Base-by-base conservation (phyloP, 2,888 invertebrate species). In the Argyra leucocephala region DNA sequence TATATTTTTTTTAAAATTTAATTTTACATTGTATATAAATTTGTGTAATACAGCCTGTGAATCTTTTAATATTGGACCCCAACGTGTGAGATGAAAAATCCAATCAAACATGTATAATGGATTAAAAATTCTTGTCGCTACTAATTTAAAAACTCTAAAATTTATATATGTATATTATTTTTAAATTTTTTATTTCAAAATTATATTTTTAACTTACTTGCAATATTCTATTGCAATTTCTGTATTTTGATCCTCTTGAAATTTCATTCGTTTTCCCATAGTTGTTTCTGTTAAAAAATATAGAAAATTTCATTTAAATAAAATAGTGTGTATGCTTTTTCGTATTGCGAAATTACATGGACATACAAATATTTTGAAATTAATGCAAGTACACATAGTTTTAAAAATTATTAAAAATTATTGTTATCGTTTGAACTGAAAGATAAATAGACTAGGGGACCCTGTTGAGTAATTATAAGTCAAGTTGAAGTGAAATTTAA, bases 221-320 rank as follows among this genome's bases (percentile, higher is more conserved):
- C 72, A 76, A 57, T 76, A 77, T 6, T 76, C 73, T 26, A 74
- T 68, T 62, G 78, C 77, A 1, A 77, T 74, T 18, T 73, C 70
- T 3, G 70, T 65, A 1, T 76, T 75, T 1, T 74, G 72, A 62
- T 75, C 73, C 6, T 73, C 70, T 62, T 75, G 76, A 62, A 77
- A 75, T 65, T 73, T 73, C 75, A 75, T 75, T 65, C 72, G 73
- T 66, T 73, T 74, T 24, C 77, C 78, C 77, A 77, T 78, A 18
- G 77, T 78, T 22, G 77, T 77, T 67, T 77, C 78, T 77, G 62
- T 37, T 61, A 22, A 5, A 12, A 22, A n/a, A n/a, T n/a, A n/a
- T n/a, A n/a, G n/a, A n/a, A n/a, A n/a, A n/a, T n/a, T n/a, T n/a
- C n/a, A n/a, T n/a, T n/a, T n/a, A n/a, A n/a, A n/a, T n/a, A n/a